phyloP scores from a whole-genome alignment of 1,140 invertebrate species.

The Anadara kagoshimensis region DNA sequence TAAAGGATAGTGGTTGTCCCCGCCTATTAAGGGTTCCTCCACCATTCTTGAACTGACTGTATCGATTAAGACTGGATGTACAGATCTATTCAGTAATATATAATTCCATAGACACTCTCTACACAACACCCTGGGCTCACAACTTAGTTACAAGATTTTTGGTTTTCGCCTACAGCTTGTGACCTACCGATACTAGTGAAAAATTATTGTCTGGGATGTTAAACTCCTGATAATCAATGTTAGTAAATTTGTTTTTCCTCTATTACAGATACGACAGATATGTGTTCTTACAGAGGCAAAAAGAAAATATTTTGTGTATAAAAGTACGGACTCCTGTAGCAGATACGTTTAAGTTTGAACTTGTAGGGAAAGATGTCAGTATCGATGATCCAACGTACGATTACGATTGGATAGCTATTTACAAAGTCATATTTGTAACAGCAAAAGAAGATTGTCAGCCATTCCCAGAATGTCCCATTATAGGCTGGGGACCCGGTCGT shows the following conservation, averaged over 20 bases:
- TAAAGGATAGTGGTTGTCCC: too few species aligned
- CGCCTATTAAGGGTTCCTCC: too few species aligned
- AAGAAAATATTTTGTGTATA: constrained; percentile 40
- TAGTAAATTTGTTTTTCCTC: constrained; percentile 6
- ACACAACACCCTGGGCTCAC: too few species aligned
- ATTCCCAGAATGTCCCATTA: constrained; percentile 56
- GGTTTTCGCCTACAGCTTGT: too few species aligned
- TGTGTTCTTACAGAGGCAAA: constrained; percentile 57
- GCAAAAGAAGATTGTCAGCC: constrained; percentile 44
- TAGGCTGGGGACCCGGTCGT: constrained; percentile 60
- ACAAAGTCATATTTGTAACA: constrained; percentile 54
- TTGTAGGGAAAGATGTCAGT: constrained; percentile 58
- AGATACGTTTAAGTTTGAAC: constrained; percentile 53
- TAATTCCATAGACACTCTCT: too few species aligned
- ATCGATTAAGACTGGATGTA: too few species aligned
- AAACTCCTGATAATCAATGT: too few species aligned
- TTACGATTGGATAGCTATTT: constrained; percentile 63
- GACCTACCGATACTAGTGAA: too few species aligned
- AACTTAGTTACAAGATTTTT: too few species aligned
- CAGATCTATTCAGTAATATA: too few species aligned
- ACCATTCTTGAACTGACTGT: too few species aligned
- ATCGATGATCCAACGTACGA: constrained; percentile 48
- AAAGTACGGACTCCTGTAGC: constrained; percentile 47
- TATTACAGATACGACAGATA: constrained; percentile 53
- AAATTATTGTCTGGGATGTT: too few species aligned